phyloP scores from a whole-genome alignment of 2,113 vertebrate species.

The Catharus minimus region DNA sequence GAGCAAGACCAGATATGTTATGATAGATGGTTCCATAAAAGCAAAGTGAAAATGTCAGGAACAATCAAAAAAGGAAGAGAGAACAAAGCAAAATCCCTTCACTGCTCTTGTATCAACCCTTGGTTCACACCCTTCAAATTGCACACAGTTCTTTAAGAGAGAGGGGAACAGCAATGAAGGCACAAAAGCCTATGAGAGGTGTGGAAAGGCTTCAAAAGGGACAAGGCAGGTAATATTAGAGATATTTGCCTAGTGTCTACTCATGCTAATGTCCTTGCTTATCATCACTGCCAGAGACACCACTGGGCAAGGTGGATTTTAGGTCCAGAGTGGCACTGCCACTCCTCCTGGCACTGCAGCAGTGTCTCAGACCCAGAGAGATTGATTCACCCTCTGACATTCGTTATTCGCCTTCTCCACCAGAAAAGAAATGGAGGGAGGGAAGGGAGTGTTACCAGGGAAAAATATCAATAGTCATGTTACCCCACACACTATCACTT shows the following conservation, averaged over 20 bases:
- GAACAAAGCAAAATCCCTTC: background rate
- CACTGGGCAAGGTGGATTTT: fast-evolving
- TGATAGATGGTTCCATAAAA: background rate
- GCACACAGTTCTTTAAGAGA: background rate
- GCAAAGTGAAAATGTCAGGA: background rate
- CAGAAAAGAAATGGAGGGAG: background rate
- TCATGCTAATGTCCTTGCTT: background rate
- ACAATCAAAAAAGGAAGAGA: background rate
- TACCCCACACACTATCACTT: background rate
- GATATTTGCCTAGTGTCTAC: background rate
- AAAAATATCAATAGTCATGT: background rate
- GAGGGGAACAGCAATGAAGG: background rate
- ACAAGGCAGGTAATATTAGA: background rate
- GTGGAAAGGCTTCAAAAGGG: background rate
- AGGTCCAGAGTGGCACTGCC: background rate
- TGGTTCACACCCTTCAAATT: background rate
- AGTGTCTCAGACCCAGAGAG: background rate
- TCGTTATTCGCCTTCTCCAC: background rate
- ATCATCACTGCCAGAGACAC: background rate
- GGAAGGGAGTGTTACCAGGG: background rate
- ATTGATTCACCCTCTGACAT: background rate
- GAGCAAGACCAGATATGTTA: background rate
- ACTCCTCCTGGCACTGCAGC: fast-evolving
- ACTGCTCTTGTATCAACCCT: background rate
- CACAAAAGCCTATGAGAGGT: background rate